A percentile compares a stretch with the other conserved stretches of the same genome.
phyloP scores from a whole-genome alignment of 1,140 invertebrate genomes.

The Idris sp. region DNA sequence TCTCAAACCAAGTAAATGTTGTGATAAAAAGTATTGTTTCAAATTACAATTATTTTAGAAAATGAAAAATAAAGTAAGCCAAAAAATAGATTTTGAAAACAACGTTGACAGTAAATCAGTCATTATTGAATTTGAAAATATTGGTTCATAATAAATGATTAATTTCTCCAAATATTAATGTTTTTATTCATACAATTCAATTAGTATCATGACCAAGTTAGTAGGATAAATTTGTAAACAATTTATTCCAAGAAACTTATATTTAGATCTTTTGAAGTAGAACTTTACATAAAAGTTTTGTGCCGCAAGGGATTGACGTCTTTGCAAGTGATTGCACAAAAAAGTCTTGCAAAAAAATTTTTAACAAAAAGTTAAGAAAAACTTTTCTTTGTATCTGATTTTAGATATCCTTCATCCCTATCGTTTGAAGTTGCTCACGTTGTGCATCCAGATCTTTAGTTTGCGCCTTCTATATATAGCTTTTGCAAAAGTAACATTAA shows the following conservation, averaged over 20 bases:
- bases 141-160: too few relatives aligned
- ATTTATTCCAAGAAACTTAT: background rate
- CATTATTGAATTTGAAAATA: too few relatives aligned
- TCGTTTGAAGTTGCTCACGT: slow-evolving; percentile 3
- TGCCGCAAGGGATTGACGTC: slow-evolving; percentile 64
- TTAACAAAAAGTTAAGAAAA: slow-evolving; percentile 48
- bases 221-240: slow-evolving; percentile 6
- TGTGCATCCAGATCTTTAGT: slow-evolving; percentile 2
- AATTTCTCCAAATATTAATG: too few relatives aligned
- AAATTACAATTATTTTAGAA: too few relatives aligned
- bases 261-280: too few relatives aligned
- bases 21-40: too few relatives aligned
- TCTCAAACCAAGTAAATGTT: too few relatives aligned
- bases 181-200: slow-evolving; percentile 15
- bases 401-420: slow-evolving; percentile 1
- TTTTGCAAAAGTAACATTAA: slow-evolving; percentile 59
- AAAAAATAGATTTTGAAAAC: too few relatives aligned
- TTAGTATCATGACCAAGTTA: background rate
- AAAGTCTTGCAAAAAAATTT: slow-evolving; percentile 61
- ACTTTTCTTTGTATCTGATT: slow-evolving; percentile 40
- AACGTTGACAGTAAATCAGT: too few relatives aligned
- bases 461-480: background rate
- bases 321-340: slow-evolving; percentile 63
- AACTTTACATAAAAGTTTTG: slow-evolving; percentile 64
- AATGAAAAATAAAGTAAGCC: too few relatives aligned